phyloP scores from a whole-genome alignment of 2,888 invertebrate genomes.

The Brachyptera putata region DNA sequence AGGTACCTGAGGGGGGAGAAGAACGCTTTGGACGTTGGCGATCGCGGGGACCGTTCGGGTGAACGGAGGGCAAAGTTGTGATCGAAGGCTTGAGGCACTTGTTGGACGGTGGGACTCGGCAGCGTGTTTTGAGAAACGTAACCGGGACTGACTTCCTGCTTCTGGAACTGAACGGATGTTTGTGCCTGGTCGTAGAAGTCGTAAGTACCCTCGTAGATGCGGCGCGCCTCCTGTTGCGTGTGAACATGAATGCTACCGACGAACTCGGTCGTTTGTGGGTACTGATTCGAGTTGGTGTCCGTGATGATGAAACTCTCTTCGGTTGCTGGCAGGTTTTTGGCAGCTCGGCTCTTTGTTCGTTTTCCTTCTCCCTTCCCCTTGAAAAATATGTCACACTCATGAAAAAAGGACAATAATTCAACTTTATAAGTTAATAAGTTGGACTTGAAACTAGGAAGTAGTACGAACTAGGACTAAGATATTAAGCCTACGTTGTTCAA shows the following conservation, averaged over 20 bases:
- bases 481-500: too few species aligned
- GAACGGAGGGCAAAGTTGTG: constrained; percentile 23
- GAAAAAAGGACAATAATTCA: too few species aligned
- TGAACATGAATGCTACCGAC: constrained; percentile 43
- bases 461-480: too few species aligned
- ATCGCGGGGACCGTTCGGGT: constrained; percentile 5
- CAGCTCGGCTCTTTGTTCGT: constrained; percentile 17
- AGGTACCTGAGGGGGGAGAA: constrained; percentile 11
- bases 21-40: constrained; percentile 5
- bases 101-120: constrained; percentile 39
- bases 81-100: constrained; percentile 21
- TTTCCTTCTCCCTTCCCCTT: constrained; percentile 19
- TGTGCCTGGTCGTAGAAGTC: background rate
- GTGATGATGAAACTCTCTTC: background rate
- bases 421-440: too few species aligned
- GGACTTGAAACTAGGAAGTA: too few species aligned
- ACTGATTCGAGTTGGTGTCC: background rate
- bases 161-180: too few species aligned
- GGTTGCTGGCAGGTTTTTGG: background rate
- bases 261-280: constrained; percentile 22
- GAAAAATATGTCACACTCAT: too few species aligned
- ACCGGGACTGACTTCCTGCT: background rate
- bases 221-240: background rate
- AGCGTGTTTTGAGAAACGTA: constrained; percentile 35
- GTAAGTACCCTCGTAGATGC: constrained; percentile 7